Evolutionary conservation across 2,797 vertebrate genomes (phyloP).

Genomic region (Sternotherus odoratus): DNA sequence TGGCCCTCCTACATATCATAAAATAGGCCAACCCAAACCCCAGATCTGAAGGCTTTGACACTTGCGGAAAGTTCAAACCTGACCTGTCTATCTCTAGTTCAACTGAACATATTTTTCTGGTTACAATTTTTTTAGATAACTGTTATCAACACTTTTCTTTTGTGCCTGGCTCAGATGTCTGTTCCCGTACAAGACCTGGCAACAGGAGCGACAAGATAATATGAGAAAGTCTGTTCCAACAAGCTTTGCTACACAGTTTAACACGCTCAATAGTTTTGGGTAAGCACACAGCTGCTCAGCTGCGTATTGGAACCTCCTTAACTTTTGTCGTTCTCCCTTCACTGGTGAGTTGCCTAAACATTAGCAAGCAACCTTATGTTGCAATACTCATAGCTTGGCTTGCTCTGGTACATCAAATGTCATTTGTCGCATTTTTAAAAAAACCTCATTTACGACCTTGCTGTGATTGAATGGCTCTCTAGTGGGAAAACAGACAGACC

Average conservation of each 20-base stretch:
- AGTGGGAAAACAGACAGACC: conserved; percentile 64
- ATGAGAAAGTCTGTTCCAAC: neutral
- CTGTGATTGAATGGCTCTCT: conserved; percentile 18
- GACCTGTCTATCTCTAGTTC: neutral
- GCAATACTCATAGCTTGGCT: conserved; percentile 61
- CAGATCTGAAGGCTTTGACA: neutral
- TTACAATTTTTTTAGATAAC: neutral
- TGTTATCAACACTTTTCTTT: neutral
- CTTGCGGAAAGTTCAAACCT: neutral
- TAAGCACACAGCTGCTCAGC: neutral
- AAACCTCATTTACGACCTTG: conserved; percentile 57
- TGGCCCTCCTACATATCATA: neutral
- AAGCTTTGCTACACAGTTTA: neutral
- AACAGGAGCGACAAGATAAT: neutral
- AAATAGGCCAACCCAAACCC: neutral
- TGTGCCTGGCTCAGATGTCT: neutral
- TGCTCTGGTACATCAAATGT: conserved; percentile 56
- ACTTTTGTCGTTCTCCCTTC: conserved; percentile 47
- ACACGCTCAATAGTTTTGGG: neutral
- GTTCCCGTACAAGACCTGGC: neutral
- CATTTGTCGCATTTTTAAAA: conserved; percentile 52
- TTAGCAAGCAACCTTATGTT: conserved; percentile 54
- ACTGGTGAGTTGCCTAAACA: conserved; percentile 54
- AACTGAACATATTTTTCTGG: neutral
- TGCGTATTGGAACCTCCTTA: conserved; percentile 53